Base-by-base conservation (phyloP, 1,140 invertebrate genomes). In the Cyrtorhinus lividipennis region DNA sequence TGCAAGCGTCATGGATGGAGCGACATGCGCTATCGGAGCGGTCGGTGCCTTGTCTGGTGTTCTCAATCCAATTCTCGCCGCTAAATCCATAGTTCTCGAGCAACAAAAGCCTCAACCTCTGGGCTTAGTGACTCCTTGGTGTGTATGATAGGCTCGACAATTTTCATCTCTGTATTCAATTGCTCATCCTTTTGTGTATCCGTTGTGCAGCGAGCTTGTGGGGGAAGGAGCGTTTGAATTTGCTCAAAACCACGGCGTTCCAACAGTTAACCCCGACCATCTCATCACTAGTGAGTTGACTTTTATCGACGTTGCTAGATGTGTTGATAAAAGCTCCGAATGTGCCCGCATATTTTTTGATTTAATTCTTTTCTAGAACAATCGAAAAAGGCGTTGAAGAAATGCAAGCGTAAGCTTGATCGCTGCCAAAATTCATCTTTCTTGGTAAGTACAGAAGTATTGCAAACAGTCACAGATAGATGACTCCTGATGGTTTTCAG, bases 1-100 rank as follows among this genome's bases (percentile, higher is more conserved):
- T 78, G 92, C 92, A 1, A 86, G 87, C 68, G 80, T 94, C 22
- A 96, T 96, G 92, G 85, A 93, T 76, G 90, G 90, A 1, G 76
- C 78, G 62, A 86, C 79, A 61, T 73, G 90, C 30, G 78, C 84
- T 66, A 94, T 87, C 79, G 93, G 90, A 22, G 90, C 90, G 60
- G 87, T 92, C 69, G 88, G 87, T 26, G 87, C 87, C 53, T 82
- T 90, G 1, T 81, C 81, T 27, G 83, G 83, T 68, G 81, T 92
- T 1, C 85, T 84, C 75, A 92, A 92, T 78, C 90, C 90, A 18
- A 83, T 92, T 59, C 70, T 78, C 24, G 73, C 90, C 65, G 88
- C 90, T 0, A 82, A 83, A 71, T 75, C 81, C 56, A 75, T 94
- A 24, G 88, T 88, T 70, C 73, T 82, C 27, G n/a, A n/a, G n/a